Base-by-base conservation (phyloP, 2,888 invertebrate genomes). In the Neoascia interrupta region DNA sequence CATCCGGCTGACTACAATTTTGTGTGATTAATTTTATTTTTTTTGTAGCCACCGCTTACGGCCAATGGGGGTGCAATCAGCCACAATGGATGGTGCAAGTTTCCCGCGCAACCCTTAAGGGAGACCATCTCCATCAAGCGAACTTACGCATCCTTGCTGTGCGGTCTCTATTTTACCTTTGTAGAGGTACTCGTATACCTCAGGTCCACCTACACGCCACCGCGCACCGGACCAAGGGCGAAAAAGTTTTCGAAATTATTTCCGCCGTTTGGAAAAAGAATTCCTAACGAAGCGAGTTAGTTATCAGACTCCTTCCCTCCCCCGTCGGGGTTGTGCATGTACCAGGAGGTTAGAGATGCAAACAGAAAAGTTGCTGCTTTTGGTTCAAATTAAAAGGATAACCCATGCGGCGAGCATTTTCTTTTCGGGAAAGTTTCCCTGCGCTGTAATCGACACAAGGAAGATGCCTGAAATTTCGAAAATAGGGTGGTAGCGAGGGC, bases 311-410 rank as follows among this genome's bases (percentile, higher is more conserved):
- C 23, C 8, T 5, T 10, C 34, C 8, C 3, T 5, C 11, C 34
- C 10, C 13, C 13, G 31, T 31, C 3, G 31, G 8, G 10, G 8
- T 31, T 19, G 58, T 36, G 41, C 19, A 41, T 39, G 56, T 69
- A n/a, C n/a, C 41, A 26, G 53, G 31, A 63, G 41, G 56, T 37
- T 45, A 36, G 56, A 36, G 56, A 37, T 56, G 31, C 58, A 56
- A 69, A 26, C 43, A 56, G 51, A 13, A 41, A 69, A 69, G 56
- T 63, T 41, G 26, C 8, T 61, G 66, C 49, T 66, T 66, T 72
- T 36, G 73, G 54, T 68, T 68, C 37, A 79, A 79, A 79, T 79
- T 79, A 79, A 73, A 79, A 79, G 73, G 60, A 73, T 79, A 72
- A 79, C 54, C 72, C 66, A 61, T 49, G 56, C 66, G 73, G 66